Percentiles rank a stretch among this genome's conserved stretches.
Evolutionary conservation across 1,140 invertebrate species (phyloP).

Genomic region (Ips typographus): DNA sequence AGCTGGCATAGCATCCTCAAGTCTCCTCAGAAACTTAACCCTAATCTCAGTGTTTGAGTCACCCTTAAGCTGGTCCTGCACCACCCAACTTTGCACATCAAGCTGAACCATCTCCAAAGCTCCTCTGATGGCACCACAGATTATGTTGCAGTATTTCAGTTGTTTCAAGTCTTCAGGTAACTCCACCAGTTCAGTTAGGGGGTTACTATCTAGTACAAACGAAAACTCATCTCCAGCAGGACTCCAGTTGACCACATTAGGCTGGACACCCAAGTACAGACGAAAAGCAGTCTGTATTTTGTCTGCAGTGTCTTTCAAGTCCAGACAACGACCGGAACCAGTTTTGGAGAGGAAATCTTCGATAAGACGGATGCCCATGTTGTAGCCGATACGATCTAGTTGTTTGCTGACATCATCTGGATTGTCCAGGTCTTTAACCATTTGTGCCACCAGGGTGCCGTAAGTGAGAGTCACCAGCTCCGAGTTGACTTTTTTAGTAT

Average conservation of each 20-base stretch:
- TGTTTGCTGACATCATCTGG: constrained; percentile 96
- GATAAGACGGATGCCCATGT: constrained; percentile 96
- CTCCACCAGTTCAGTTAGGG: constrained; percentile 98
- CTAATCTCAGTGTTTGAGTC: constrained; percentile 92
- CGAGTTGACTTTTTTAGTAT: constrained; percentile 72
- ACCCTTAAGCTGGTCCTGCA: constrained; percentile 92
- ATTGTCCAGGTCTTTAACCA: constrained; percentile 97
- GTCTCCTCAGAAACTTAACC: constrained; percentile 91
- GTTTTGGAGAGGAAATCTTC: constrained; percentile 97
- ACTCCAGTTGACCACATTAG: constrained; percentile 92
- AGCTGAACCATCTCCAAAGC: constrained; percentile 95
- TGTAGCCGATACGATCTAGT: constrained; percentile 92
- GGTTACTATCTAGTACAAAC: constrained; percentile 91
- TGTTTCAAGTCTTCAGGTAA: constrained; percentile 88
- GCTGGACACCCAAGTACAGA: constrained; percentile 89
- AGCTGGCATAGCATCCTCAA: constrained; percentile 97
- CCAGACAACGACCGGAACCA: constrained; percentile 85
- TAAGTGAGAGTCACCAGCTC: constrained; percentile 98
- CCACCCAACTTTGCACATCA: constrained; percentile 78
- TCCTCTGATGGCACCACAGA: constrained; percentile 91
- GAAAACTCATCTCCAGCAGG: constrained; percentile 95
- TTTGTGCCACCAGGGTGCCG: constrained; percentile 94
- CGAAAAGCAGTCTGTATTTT: constrained; percentile 86
- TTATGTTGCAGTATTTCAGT: constrained; percentile 92
- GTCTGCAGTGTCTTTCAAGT: constrained; percentile 96